A percentile compares a stretch with the other conserved stretches of the same genome.
Evolutionary conservation across 2,113 vertebrate species (phyloP).

Genomic region (Pelodiscus sinensis): DNA sequence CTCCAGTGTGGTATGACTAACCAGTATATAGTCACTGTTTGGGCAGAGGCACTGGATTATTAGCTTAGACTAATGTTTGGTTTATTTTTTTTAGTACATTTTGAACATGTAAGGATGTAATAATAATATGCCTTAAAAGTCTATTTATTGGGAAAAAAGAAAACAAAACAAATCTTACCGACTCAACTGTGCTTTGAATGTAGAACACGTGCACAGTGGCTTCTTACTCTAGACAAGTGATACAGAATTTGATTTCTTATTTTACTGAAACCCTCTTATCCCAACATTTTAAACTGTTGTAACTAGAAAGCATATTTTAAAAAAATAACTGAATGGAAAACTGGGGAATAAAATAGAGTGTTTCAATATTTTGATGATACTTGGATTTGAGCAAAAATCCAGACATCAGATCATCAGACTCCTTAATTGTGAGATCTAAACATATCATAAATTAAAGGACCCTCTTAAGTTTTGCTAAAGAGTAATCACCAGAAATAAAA

Average conservation of each 20-base stretch:
- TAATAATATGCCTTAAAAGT: background rate
- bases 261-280: background rate
- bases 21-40: background rate
- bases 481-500: background rate
- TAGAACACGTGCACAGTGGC: background rate
- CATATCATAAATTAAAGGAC: background rate
- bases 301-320: background rate
- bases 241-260: background rate
- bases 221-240: background rate
- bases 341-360: rapidly evolving
- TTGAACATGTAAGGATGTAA: background rate
- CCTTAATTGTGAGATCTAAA: background rate
- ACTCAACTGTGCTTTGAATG: background rate
- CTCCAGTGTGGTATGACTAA: background rate
- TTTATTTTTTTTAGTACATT: background rate
- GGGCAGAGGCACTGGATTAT: background rate
- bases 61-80: background rate
- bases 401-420: background rate
- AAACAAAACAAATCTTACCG: background rate
- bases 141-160: background rate
- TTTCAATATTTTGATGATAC: background rate
- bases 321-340: background rate
- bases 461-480: background rate
- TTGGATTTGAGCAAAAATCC: background rate
- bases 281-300: background rate